Base-by-base conservation (phyloP, 1,140 invertebrate species). In the Drosophila fuyamai region DNA sequence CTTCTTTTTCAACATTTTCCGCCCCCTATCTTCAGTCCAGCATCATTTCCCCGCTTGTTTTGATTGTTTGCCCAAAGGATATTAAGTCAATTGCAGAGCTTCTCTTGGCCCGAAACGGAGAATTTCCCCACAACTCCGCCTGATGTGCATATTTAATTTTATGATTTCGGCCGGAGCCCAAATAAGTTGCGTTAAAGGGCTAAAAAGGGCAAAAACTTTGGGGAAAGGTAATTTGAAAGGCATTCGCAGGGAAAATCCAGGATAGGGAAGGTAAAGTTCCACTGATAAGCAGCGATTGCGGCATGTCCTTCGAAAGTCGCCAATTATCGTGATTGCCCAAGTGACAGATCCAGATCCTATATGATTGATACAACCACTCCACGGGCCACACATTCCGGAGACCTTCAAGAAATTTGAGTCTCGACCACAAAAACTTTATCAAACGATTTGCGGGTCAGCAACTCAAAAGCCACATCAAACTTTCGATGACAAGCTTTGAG, bases 61-160 rank as follows among this genome's bases (percentile, higher is more conserved):
- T 83, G 76, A 86, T 88, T 88, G 84, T 89, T 83, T 83, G 80
- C 84, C 84, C 85, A 71, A 82, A 66, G 79, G 66, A 86, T 86
- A 82, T 88, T 82, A 82, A 88, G 80, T 89, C 84, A 88, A 89
- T 81, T 89, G 80, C 73, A 84, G 65, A 50, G 32, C 46, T 27
- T 58, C 36, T 12, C 46, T 18, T 1, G 12, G 12, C 16, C 16
- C 62, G 10, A 47, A 41, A 23, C 13, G 41, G 56, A 47, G 36
- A 66, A 61, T 62, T 23, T 53, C 27, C 54, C 9, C 27, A 13
- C 36, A 13, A 27, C 36, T 59, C 16, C 36, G 13, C 50, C 51
- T 58, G 18, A 58, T 75, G 72, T 82, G 80, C 85, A 88, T 88
- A 88, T 88, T 89, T 80, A 80, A 86, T 89, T 88, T 86, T 73